Evolutionary conservation across 2,797 vertebrate genomes (phyloP).

Genomic region (Lepilemur ruficaudatus): DNA sequence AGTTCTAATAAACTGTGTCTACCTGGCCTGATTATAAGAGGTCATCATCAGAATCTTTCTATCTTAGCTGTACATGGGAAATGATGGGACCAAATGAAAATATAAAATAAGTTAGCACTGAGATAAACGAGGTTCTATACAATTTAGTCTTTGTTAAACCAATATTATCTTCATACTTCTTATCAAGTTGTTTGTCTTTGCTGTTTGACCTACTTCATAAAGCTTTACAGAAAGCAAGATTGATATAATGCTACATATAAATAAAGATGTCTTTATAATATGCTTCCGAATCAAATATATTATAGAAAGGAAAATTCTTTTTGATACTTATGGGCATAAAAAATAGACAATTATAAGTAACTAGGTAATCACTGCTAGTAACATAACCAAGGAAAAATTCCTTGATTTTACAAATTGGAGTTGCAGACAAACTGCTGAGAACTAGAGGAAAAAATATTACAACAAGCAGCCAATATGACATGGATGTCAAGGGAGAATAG

Average conservation of each 20-base stretch:
- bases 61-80: not conserved
- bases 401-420: not conserved
- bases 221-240: not conserved
- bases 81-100: conserved; percentile 44
- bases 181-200: conserved; percentile 27
- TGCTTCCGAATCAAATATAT: not conserved
- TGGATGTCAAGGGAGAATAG: conserved; percentile 44
- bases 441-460: not conserved
- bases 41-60: not conserved
- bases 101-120: conserved; percentile 32
- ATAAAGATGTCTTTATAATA: not conserved
- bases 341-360: conserved; percentile 4
- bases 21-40: not conserved
- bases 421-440: not conserved
- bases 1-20: not conserved
- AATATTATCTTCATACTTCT: conserved; percentile 36
- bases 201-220: conserved; percentile 50
- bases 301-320: not conserved
- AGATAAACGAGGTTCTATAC: conserved; percentile 54
- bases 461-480: not conserved
- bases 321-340: not conserved
- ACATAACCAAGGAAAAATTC: not conserved
- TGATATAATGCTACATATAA: not conserved
- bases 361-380: not conserved
- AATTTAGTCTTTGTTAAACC: conserved; percentile 61